phyloP scores from a whole-genome alignment of 2,888 invertebrate species.

The Macrosoma leucophasiata region DNA sequence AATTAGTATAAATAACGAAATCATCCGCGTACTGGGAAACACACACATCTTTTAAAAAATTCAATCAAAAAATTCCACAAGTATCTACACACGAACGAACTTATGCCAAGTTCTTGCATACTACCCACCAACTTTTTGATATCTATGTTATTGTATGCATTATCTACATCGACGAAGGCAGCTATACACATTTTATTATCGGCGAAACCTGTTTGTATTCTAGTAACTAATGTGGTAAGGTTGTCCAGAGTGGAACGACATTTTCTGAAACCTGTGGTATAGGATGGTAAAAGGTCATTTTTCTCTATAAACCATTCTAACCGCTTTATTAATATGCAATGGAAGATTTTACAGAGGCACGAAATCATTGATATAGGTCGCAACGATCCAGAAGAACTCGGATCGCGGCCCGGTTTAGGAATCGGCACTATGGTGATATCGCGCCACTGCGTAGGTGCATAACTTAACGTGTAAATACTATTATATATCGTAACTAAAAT shows the following conservation, averaged over 20 bases:
- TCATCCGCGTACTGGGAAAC: too few relatives aligned
- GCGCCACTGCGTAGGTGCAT: slow-evolving; percentile 1
- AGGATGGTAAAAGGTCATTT: background rate
- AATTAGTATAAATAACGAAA: too few relatives aligned
- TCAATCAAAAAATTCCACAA: too few relatives aligned
- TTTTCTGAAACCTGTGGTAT: slow-evolving; percentile 3
- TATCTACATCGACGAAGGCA: slow-evolving; percentile 6
- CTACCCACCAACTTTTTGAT: too few relatives aligned
- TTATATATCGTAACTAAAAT: slow-evolving; percentile 3
- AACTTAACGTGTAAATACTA: background rate
- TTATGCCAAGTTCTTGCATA: too few relatives aligned
- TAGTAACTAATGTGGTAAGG: background rate
- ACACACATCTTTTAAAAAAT: too few relatives aligned
- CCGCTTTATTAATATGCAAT: background rate
- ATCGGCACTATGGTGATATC: slow-evolving; percentile 1
- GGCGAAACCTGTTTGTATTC: slow-evolving; percentile 6
- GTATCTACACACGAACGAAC: too few relatives aligned
- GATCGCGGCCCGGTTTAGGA: background rate
- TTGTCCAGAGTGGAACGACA: slow-evolving; percentile 2
- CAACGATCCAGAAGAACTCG: too few relatives aligned
- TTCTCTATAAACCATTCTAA: slow-evolving; percentile 2
- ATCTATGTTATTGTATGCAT: slow-evolving; percentile 6
- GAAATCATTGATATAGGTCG: background rate
- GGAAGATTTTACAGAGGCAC: background rate
- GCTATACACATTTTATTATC: background rate